A percentile compares a stretch with the other conserved stretches of the same genome.
Evolutionary conservation across 2,888 invertebrate species (phyloP).

Genomic region (Galeopsomyia nigrocyanea): DNA sequence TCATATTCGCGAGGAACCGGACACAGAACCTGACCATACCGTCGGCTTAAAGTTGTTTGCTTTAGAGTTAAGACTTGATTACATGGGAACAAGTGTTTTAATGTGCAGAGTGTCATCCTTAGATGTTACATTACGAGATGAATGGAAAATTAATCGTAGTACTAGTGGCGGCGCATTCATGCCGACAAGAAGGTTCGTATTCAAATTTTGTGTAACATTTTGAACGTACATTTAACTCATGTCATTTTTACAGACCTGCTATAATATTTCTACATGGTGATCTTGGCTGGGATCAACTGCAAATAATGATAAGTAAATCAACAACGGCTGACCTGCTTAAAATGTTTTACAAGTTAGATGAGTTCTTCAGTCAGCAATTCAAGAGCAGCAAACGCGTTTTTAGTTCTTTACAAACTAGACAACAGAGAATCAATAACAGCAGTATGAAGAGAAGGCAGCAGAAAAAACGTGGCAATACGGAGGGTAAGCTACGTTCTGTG

Average conservation of each 20-base stretch:
- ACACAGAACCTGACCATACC: constrained; percentile 90
- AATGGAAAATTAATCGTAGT: constrained; percentile 82
- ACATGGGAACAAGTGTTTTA: constrained; percentile 97
- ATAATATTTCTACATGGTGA: constrained; percentile 94
- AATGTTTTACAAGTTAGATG: constrained; percentile 96
- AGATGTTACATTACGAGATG: constrained; percentile 85
- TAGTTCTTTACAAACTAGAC: constrained; percentile 76
- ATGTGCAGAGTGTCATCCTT: constrained; percentile 90
- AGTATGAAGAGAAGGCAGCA: constrained; percentile 63
- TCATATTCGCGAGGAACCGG: constrained; percentile 90
- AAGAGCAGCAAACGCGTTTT: constrained; percentile 95
- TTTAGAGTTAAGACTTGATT: constrained; percentile 92
- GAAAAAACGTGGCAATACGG: constrained; percentile 65
- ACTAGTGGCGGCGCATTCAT: constrained; percentile 71
- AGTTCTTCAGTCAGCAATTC: constrained; percentile 98
- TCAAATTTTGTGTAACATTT: neutral
- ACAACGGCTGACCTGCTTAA: constrained; percentile 97
- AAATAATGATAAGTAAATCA: constrained; percentile 96
- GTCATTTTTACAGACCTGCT: constrained; percentile 75
- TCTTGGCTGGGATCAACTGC: constrained; percentile 94
- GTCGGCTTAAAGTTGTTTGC: constrained; percentile 86
- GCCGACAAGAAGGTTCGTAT: constrained; percentile 75
- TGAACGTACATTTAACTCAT: neutral
- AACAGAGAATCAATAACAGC: constrained; percentile 61
- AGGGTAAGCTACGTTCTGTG: constrained; percentile 62